Conservation (phyloP, 2,888 invertebrate species). For the Netelia inedita region DNA sequence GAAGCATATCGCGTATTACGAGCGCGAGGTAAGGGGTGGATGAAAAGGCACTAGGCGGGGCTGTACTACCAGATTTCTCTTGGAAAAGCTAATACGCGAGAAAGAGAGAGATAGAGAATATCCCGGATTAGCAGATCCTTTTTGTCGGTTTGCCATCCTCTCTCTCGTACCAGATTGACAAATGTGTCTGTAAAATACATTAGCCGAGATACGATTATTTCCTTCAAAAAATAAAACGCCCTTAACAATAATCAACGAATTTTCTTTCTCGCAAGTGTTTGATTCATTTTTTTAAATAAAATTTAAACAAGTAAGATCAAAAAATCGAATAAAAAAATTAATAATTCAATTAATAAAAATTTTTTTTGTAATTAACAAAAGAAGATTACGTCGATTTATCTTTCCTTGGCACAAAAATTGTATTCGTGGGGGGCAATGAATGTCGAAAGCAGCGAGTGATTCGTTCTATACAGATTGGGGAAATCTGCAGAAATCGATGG, state of each 20-base stretch:
- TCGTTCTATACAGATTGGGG: no score
- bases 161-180: slow-evolving; percentile 1
- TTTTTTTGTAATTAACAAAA: no score
- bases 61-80: neutral
- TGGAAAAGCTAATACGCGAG: neutral
- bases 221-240: neutral
- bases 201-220: neutral
- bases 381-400: no score
- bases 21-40: no score
- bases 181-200: slow-evolving; percentile 4
- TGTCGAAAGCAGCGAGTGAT: no score
- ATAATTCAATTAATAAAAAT: no score
- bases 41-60: no score
- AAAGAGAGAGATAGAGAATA: neutral
- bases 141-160: neutral
- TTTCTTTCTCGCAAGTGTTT: neutral
- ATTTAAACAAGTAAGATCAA: neutral
- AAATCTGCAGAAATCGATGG: no score
- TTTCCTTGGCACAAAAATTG: no score
- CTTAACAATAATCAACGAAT: neutral
- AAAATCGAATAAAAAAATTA: slow-evolving; percentile 13
- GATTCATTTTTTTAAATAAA: neutral
- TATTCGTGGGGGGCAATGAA: no score
- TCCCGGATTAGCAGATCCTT: neutral
- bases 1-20: no score